A percentile compares a stretch with the other conserved stretches of the same genome.
These are phyloP conservation scores for Acinonyx jubatus DNA, from an alignment of 2,113 vertebrate species.

Conservation along the genomic window DNA sequence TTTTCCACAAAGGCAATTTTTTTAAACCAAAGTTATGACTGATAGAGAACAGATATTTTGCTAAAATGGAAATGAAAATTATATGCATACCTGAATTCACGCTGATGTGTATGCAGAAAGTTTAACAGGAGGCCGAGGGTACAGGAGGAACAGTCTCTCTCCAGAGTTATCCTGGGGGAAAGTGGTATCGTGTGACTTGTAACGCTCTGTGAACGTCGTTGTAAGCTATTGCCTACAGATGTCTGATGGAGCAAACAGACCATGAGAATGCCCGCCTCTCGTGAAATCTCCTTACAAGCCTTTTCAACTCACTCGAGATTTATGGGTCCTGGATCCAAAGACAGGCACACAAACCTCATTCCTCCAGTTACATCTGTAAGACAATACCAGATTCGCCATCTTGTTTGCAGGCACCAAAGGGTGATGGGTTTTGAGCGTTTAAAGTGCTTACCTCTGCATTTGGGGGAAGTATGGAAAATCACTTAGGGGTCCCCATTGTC, in stretches of 20 bases:
- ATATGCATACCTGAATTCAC: accelerated
- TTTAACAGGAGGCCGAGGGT: neutral
- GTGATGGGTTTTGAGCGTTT: neutral
- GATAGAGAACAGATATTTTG: neutral
- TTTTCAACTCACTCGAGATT: neutral
- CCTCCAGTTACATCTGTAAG: neutral
- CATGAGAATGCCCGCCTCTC: accelerated
- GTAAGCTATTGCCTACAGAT: neutral
- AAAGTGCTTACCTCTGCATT: neutral
- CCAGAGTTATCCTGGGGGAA: neutral
- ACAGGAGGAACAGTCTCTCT: accelerated
- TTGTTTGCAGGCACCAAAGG: accelerated
- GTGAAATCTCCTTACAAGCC: neutral
- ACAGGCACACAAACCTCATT: neutral
- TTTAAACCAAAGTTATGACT: neutral
- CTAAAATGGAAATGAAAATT: neutral
- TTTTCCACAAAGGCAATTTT: accelerated
- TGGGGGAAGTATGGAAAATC: neutral
- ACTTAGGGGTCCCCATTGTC: accelerated
- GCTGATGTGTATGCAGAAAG: neutral
- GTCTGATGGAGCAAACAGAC: neutral
- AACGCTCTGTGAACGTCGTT: accelerated
- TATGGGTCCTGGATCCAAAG: neutral
- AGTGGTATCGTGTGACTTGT: neutral
- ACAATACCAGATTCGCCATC: neutral